Conservation (phyloP, 2,113 vertebrate genomes). For the Litocranius walleri region DNA sequence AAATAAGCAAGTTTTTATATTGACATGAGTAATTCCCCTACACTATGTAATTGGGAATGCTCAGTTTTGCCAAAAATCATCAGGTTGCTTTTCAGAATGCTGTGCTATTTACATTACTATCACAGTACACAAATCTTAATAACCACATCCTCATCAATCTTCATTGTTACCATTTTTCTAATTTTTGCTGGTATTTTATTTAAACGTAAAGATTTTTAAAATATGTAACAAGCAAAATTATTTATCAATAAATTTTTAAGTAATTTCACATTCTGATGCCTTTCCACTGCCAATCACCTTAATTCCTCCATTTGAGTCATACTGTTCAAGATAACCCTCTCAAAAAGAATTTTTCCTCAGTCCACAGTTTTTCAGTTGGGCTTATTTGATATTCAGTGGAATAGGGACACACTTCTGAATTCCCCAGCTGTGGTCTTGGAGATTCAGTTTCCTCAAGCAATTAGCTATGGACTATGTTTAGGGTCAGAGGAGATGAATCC, state of each 20-base stretch:
- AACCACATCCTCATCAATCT: not conserved
- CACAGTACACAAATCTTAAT: not conserved
- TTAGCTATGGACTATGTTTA: not conserved
- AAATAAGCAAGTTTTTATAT: not conserved
- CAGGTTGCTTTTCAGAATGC: not conserved
- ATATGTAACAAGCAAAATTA: not conserved
- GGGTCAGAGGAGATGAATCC: not conserved
- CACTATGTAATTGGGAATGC: not conserved
- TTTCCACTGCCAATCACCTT: not conserved
- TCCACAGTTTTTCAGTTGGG: not conserved
- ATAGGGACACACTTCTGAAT: not conserved
- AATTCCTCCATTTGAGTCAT: not conserved
- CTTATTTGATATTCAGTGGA: not conserved
- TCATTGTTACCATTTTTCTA: not conserved
- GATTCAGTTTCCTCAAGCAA: not conserved
- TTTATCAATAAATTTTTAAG: not conserved
- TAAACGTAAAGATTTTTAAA: not conserved
- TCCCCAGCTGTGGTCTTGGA: not conserved
- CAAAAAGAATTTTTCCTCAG: not conserved
- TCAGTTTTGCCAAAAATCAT: not conserved
- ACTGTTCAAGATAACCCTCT: not conserved
- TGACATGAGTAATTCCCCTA: not conserved
- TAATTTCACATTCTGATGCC: not conserved
- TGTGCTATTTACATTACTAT: not conserved
- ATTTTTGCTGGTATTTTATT: not conserved